Base-by-base conservation (phyloP, 2,888 invertebrate species). In the Tachina lurida region DNA sequence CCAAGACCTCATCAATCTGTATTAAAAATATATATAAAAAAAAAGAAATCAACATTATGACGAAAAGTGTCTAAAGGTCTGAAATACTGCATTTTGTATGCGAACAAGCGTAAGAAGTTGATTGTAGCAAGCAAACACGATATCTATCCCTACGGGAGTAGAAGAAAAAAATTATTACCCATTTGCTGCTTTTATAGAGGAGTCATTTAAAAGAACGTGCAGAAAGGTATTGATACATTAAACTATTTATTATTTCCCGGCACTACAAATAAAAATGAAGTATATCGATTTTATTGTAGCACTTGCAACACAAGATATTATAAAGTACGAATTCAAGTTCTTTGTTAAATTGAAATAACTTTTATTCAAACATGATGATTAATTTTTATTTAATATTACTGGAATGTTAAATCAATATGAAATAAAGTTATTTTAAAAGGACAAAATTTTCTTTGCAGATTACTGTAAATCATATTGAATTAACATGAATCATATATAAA, bases 151-250 rank as follows among this genome's bases (percentile, higher is more conserved):
- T 70, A 45, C 22, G 70, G 77, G 77, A 52, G 45, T 31, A 56
- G 13, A 12, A 67, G 43, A 41, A 47, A 62, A 49, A 60, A 60
- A 49, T 60, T 54, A 81, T 84, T 73, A 56, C 31, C 63, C 63
- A 78, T 75, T 82, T 73, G 77, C 60, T 77, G 68, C 17, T 56
- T 77, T 77, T 75, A 68, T 70, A 49, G 70, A 63, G 56, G 70
- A 63, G 49, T 56, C 19, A 68, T 62, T 77, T 71, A 80, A 77
- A 17, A 15, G 10, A 41, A 68, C 77, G 60, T 73, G 67, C 58
- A 77, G 13, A 17, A 52, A 60, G 22, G 68, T 41, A 54, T 54
- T 52, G 58, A 71, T 65, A 65, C 22, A 58, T 67, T 47, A 74
- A 80, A 80, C 41, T 67, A 60, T 67, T 65, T 68, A 45, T 68